A percentile compares a stretch with the other conserved stretches of the same genome.
Evolutionary conservation across 2,888 invertebrate species (phyloP).

Genomic region (Anoplius nigerrimus): DNA sequence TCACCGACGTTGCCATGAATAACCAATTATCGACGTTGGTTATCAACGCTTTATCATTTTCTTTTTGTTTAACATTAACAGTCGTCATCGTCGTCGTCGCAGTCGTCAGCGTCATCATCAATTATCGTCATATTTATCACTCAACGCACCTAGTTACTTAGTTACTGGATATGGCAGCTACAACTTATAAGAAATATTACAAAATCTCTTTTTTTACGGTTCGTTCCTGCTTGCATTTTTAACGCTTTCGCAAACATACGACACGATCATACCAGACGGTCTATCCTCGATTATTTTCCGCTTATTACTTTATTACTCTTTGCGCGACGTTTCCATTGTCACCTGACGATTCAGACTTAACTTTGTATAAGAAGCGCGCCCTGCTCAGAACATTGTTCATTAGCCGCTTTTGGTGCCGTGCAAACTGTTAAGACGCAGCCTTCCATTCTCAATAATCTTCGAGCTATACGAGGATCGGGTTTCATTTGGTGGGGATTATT

Average conservation of each 20-base stretch:
- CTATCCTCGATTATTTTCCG: conserved; percentile 26
- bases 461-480: conserved; percentile 11
- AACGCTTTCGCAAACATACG: conserved; percentile 46
- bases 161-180: conserved; percentile 72
- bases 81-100: conserved; percentile 51
- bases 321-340: conserved; percentile 32
- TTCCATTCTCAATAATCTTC: neutral
- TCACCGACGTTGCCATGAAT: conserved; percentile 17
- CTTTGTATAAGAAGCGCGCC: conserved; percentile 30
- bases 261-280: conserved; percentile 60
- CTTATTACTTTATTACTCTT: conserved; percentile 21
- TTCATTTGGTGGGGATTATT: neutral
- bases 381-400: conserved; percentile 22
- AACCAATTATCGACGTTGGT: conserved; percentile 10
- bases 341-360: conserved; percentile 37
- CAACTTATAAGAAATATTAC: conserved; percentile 74
- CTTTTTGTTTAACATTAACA: conserved; percentile 24
- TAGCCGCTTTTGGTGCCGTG: conserved; percentile 1
- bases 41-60: conserved; percentile 12
- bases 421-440: neutral
- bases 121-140: conserved; percentile 50
- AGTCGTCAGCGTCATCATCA: conserved; percentile 40
- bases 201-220: conserved; percentile 69
- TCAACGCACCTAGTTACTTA: conserved; percentile 62
- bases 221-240: conserved; percentile 53